A percentile compares a stretch with the other conserved stretches of the same genome.
Conservation (phyloP, 2,113 vertebrate genomes). For the Progne subis region DNA sequence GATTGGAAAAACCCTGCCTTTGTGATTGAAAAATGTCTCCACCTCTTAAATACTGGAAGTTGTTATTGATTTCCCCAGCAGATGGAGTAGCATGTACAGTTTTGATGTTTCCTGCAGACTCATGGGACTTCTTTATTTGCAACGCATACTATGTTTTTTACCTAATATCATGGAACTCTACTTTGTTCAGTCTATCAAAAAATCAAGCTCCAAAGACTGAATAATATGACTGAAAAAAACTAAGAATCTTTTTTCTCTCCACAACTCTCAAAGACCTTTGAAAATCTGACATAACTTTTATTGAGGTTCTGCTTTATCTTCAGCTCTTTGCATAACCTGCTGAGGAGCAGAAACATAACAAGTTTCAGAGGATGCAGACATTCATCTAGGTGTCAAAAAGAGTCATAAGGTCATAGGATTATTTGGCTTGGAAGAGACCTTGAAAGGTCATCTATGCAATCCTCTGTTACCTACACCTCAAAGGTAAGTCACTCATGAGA, state of each 20-base stretch:
- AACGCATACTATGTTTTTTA: not conserved
- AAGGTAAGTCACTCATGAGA: not conserved
- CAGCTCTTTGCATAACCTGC: not conserved
- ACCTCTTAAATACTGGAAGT: not conserved
- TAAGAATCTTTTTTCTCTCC: not conserved
- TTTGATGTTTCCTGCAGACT: not conserved
- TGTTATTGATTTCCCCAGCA: conserved; percentile 62
- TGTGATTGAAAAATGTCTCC: not conserved
- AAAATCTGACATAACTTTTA: not conserved
- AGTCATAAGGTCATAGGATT: not conserved
- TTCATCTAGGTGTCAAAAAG: not conserved
- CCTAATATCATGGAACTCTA: not conserved
- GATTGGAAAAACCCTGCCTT: not conserved
- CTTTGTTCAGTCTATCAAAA: not conserved
- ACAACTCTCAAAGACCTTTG: not conserved
- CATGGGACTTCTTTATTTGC: not conserved
- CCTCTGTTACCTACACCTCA: not conserved
- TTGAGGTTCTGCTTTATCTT: not conserved
- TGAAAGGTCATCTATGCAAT: not conserved
- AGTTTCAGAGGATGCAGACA: not conserved
- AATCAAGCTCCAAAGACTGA: not conserved
- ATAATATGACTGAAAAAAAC: not conserved
- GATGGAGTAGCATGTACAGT: conserved; percentile 57
- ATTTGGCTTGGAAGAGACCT: not conserved
- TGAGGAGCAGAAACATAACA: not conserved